Conservation (phyloP, 2,888 invertebrate species). For the Leucophenga maculata region DNA sequence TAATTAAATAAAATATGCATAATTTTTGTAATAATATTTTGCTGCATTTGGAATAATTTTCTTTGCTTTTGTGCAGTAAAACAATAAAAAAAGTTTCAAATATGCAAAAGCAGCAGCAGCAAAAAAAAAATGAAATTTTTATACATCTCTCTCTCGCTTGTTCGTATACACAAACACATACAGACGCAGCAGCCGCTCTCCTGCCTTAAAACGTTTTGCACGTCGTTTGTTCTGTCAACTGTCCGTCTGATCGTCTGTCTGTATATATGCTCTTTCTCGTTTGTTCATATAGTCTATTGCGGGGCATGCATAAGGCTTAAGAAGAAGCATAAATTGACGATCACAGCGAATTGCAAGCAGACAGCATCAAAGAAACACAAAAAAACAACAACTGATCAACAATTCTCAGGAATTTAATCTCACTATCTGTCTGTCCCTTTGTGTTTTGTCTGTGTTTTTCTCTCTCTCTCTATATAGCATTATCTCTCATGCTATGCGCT, state of each 20-base stretch:
- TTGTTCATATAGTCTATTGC: background rate
- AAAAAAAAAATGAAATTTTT: background rate
- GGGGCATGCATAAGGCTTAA: background rate
- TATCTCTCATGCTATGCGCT: background rate
- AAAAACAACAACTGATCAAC: conserved; percentile 12
- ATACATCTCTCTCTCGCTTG: background rate
- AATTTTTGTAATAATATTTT: background rate
- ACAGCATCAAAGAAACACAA: background rate
- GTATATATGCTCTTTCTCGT: background rate
- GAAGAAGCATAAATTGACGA: conserved; percentile 4
- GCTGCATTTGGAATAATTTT: background rate
- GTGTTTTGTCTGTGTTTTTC: background rate
- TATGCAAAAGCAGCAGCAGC: too few relatives aligned
- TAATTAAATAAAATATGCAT: too few relatives aligned
- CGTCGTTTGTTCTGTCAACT: background rate
- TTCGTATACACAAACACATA: background rate
- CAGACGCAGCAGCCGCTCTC: background rate
- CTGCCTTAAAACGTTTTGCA: background rate
- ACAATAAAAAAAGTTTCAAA: background rate
- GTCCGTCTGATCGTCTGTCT: background rate
- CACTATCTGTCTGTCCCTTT: background rate
- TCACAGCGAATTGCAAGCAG: conserved; percentile 5
- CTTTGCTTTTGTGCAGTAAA: conserved; percentile 6
- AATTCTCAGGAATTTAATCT: conserved; percentile 17
- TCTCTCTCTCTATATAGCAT: background rate